Evolutionary conservation across 2,888 invertebrate species (phyloP), one percentile per base, ranked within the genome.

Genomic region (Notodonta dromedarius): DNA sequence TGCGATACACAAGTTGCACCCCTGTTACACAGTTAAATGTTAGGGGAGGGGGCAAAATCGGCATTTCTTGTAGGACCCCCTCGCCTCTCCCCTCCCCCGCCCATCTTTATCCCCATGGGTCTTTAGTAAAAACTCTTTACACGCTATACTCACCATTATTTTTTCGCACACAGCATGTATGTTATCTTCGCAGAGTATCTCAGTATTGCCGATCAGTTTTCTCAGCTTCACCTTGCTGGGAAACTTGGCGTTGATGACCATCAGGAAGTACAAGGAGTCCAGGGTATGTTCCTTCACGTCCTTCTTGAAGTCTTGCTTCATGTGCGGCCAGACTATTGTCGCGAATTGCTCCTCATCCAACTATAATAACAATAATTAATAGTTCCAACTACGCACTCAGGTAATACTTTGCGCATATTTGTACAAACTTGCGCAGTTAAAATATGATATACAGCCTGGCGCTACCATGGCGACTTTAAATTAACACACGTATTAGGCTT

Each of bases 221-320:
- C 94, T 94, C 1, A 96, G 72, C 67, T 93, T 91, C 13, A 94
- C 94, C 50, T 95, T 86, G 5, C 94, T 71, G 0, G 93, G 91
- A 63, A 89, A 94, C 76, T 89, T 91, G 54, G 78, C 77, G 50
- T 78, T 84, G 13, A 93, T 78, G 40, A 90, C 76, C 69, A 96
- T 83, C 5, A 97, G 83, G 60, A 95, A 94, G 78, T 96, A 95
- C 6, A 97, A 86, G 3, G 95, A 94, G 81, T 96, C 96, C 24
- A 96, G 85, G 40, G 90, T 94, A 73, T 96, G 96, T 58, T 96
- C 95, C 13, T 93, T 84, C 88, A 96, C 94, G 9, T 95, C 94
- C 74, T 95, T 95, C 51, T 94, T 93, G 59, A 96, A 87, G 76
- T 95, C 95, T 60, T 89, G 85, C 75, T 95, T 94, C 51, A 97